Evolutionary conservation across 2,113 vertebrate species (phyloP).

Genomic region (Fukomys damarensis): DNA sequence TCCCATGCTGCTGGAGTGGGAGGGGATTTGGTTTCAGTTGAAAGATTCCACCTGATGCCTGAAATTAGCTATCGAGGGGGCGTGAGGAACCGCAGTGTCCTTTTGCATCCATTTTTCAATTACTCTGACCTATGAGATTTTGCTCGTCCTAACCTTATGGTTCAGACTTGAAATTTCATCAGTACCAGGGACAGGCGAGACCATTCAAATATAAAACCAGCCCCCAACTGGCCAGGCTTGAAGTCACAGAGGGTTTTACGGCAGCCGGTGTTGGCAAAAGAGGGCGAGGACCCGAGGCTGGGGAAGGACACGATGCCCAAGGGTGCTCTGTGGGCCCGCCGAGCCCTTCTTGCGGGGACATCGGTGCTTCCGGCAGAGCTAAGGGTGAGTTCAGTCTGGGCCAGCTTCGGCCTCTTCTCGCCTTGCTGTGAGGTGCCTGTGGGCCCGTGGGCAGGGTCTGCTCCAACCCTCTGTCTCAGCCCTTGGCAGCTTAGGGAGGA

Average conservation of each 20-base stretch:
- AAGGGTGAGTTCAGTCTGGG: background rate
- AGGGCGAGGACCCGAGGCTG: rapidly evolving
- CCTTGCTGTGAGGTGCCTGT: background rate
- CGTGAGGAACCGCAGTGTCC: background rate
- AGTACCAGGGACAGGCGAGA: background rate
- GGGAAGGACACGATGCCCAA: rapidly evolving
- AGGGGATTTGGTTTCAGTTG: background rate
- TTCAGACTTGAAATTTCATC: background rate
- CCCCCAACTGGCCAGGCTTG: background rate
- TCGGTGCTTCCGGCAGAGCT: background rate
- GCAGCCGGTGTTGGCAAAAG: background rate
- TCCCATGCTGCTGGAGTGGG: background rate
- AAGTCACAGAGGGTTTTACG: background rate
- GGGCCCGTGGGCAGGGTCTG: too few relatives aligned
- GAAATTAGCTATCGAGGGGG: background rate
- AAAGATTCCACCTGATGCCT: background rate
- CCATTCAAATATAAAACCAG: background rate
- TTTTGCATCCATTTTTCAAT: background rate
- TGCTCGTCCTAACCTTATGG: background rate
- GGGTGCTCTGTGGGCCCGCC: rapidly evolving
- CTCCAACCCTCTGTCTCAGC: background rate
- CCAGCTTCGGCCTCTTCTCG: background rate
- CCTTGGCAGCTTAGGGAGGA: background rate
- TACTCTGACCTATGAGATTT: background rate
- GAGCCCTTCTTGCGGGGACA: background rate